Percentiles rank a stretch among this genome's conserved stretches.
These are phyloP conservation scores for Amazona vittata DNA, from an alignment of 2,113 vertebrate species.

Conservation along the genomic window DNA sequence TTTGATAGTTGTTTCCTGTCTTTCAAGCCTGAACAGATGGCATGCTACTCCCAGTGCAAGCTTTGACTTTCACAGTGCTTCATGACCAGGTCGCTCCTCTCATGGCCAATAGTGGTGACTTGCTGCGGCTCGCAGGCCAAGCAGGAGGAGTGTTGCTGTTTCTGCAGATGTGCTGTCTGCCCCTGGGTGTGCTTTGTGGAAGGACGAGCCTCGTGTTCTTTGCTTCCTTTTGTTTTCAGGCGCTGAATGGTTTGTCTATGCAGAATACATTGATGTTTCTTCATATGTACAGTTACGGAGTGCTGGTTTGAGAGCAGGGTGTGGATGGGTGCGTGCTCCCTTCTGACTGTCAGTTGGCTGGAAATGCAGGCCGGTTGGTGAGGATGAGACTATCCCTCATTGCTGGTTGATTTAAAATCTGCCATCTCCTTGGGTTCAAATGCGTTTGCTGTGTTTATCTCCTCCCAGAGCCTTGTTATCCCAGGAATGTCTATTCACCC, in stretches of 20 bases:
- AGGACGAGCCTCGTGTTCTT: background rate
- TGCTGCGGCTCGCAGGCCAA: background rate
- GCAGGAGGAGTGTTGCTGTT: background rate
- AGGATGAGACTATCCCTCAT: background rate
- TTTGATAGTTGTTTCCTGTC: slow-evolving; percentile 31
- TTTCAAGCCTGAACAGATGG: slow-evolving; percentile 40
- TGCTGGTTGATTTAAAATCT: background rate
- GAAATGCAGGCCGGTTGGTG: background rate
- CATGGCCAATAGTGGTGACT: accelerated
- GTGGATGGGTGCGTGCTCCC: background rate
- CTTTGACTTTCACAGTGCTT: background rate
- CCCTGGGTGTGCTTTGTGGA: background rate
- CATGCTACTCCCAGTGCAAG: background rate
- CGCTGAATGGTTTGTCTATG: background rate
- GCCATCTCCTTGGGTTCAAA: background rate
- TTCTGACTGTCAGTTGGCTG: background rate
- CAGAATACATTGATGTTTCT: background rate
- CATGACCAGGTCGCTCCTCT: no score
- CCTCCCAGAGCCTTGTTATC: background rate
- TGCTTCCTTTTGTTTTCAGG: background rate
- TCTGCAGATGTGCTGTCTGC: background rate
- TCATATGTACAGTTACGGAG: background rate
- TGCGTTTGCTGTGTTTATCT: background rate
- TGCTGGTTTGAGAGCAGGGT: background rate
- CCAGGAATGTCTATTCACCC: background rate